Percentiles rank a stretch among this genome's conserved stretches.
Conservation (phyloP, 2,113 vertebrate genomes). For the Eonycteris spelaea region DNA sequence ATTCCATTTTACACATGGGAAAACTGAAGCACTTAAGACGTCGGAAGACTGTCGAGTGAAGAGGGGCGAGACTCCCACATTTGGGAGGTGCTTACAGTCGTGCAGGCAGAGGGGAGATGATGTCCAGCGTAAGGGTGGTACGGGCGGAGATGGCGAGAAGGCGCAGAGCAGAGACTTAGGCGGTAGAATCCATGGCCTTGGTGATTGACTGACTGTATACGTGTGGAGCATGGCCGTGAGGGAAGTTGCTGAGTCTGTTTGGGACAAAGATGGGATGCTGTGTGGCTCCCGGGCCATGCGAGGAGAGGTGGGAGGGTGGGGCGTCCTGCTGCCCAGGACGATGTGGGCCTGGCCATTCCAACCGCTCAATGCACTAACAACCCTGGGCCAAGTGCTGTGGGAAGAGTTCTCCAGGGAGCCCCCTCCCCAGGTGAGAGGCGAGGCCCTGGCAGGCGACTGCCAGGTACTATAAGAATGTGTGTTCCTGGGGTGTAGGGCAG, state of each 20-base stretch:
- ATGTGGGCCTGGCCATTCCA: background rate
- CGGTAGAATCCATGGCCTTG: background rate
- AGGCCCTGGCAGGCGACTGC: background rate
- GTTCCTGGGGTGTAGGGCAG: background rate
- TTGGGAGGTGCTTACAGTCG: background rate
- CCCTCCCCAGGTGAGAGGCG: background rate
- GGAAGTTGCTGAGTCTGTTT: background rate
- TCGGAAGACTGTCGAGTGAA: background rate
- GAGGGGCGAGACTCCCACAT: background rate
- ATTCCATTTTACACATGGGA: background rate
- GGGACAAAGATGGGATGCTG: background rate
- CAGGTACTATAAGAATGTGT: background rate
- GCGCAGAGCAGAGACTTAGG: background rate
- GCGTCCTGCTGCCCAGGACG: background rate
- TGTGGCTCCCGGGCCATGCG: background rate
- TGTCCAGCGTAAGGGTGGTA: background rate
- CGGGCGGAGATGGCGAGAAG: background rate
- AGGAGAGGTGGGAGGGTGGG: background rate
- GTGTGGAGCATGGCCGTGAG: background rate
- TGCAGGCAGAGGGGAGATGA: background rate
- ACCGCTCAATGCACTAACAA: background rate
- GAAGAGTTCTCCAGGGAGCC: background rate
- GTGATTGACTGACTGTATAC: background rate
- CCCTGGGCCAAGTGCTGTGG: background rate
- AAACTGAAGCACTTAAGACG: background rate